Evolutionary conservation across 1,140 invertebrate species (phyloP).

Genomic region (Grapholita molesta): DNA sequence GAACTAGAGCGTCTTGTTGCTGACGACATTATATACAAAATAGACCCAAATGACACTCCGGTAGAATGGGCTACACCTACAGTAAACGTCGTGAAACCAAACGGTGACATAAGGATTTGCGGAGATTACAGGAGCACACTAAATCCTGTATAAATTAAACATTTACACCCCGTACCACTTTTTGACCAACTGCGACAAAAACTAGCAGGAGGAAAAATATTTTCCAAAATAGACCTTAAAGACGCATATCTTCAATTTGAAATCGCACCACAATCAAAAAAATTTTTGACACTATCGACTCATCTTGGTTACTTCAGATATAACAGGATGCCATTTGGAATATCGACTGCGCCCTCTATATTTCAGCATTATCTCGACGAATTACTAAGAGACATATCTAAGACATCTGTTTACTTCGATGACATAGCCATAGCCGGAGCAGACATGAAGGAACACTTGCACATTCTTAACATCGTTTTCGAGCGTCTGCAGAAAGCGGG

Average conservation of each 20-base stretch:
- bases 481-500: too few species aligned
- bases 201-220: not conserved
- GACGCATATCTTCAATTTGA: constrained; percentile 21
- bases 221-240: constrained; percentile 22
- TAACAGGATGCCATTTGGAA: constrained; percentile 5
- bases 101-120: constrained; percentile 6
- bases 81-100: constrained; percentile 18
- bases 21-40: constrained; percentile 13
- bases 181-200: constrained; percentile 22
- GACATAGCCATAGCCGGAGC: too few species aligned
- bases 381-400: too few species aligned
- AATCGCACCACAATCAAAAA: constrained; percentile 16
- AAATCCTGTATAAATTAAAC: constrained; percentile 17
- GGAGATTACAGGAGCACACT: constrained; percentile 18
- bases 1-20: constrained; percentile 16
- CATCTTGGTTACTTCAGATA: not conserved
- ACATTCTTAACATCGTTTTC: too few species aligned
- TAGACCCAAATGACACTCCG: not conserved
- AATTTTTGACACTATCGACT: not conserved
- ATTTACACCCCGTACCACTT: constrained; percentile 18
- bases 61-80: constrained; percentile 20
- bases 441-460: too few species aligned
- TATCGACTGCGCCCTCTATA: not conserved
- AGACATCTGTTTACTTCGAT: too few species aligned
- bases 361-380: not conserved